Evolutionary conservation across 1,140 invertebrate genomes (phyloP).

Genomic region (Harlomillsia oculata): DNA sequence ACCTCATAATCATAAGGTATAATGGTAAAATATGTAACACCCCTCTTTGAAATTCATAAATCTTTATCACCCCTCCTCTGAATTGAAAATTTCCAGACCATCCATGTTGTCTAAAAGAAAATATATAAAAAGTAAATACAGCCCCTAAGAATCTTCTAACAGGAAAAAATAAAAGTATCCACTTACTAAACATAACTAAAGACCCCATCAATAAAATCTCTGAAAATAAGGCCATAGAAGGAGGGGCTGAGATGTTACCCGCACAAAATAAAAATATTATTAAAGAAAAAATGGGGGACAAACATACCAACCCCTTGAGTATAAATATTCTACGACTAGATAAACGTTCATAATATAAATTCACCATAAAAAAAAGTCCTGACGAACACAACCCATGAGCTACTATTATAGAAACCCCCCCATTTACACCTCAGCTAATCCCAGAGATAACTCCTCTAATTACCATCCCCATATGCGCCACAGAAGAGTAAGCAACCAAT

Average conservation of each 20-base stretch:
- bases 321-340: slow-evolving; percentile 41
- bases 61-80: slow-evolving; percentile 40
- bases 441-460: slow-evolving; percentile 44
- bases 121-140: slow-evolving; percentile 27
- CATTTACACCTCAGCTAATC: slow-evolving; percentile 42
- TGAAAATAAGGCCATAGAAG: slow-evolving; percentile 25
- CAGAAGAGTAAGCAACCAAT: slow-evolving; percentile 54
- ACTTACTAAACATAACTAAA: slow-evolving; percentile 2
- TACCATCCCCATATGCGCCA: slow-evolving; percentile 50
- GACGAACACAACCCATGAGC: slow-evolving; percentile 54
- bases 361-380: slow-evolving; percentile 56
- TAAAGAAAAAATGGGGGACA: slow-evolving; percentile 2
- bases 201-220: slow-evolving; percentile 27
- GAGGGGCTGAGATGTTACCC: slow-evolving; percentile 30
- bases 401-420: slow-evolving; percentile 51
- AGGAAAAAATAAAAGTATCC: slow-evolving; percentile 20
- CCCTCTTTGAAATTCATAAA: slow-evolving; percentile 50
- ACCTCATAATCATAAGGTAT: slow-evolving; percentile 50
- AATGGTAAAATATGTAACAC: slow-evolving; percentile 51
- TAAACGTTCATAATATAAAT: slow-evolving; percentile 51
- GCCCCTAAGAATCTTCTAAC: slow-evolving; percentile 24
- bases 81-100: slow-evolving; percentile 41
- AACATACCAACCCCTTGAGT: slow-evolving; percentile 40
- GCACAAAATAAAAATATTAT: slow-evolving; percentile 24
- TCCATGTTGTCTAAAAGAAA: slow-evolving; percentile 48